Conservation (phyloP, 35 echinoderm and acorn worm species). For the Lytechinus pictus region DNA sequence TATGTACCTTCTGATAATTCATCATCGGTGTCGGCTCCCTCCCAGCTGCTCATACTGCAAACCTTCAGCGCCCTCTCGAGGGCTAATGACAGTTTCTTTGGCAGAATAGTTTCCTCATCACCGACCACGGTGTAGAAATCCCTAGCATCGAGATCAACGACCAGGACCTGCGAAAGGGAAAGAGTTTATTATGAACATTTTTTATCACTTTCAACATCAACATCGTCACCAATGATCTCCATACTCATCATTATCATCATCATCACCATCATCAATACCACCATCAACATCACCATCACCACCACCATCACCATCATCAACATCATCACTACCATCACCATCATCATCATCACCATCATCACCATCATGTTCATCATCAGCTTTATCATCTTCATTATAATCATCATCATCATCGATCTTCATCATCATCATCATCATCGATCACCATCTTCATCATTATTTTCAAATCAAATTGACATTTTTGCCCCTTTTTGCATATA, state of each 20-base stretch:
- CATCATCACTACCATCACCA: not conserved
- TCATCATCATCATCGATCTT: not conserved
- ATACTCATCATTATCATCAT: not conserved
- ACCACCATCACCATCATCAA: not conserved
- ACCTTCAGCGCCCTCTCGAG: conserved; percentile 68
- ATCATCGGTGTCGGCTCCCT: conserved; percentile 51
- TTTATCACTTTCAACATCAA: not conserved
- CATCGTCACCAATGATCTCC: no score
- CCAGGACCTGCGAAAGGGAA: conserved; percentile 59
- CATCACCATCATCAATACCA: not conserved
- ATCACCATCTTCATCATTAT: not conserved
- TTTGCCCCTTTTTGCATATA: no score
- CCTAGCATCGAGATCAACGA: conserved; percentile 73
- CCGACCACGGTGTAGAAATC: conserved; percentile 79
- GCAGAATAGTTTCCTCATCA: conserved; percentile 88
- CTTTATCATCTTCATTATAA: not conserved
- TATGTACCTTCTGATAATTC: conserved; percentile 48
- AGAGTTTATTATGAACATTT: not conserved
- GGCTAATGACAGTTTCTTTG: conserved; percentile 75
- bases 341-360: not conserved
- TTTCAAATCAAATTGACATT: no score
- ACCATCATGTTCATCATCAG: not conserved
- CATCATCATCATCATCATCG: not conserved
- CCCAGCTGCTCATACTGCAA: conserved; percentile 35
- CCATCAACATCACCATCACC: not conserved